Conservation (phyloP, 2,797 vertebrate species). For the Lates japonicus region DNA sequence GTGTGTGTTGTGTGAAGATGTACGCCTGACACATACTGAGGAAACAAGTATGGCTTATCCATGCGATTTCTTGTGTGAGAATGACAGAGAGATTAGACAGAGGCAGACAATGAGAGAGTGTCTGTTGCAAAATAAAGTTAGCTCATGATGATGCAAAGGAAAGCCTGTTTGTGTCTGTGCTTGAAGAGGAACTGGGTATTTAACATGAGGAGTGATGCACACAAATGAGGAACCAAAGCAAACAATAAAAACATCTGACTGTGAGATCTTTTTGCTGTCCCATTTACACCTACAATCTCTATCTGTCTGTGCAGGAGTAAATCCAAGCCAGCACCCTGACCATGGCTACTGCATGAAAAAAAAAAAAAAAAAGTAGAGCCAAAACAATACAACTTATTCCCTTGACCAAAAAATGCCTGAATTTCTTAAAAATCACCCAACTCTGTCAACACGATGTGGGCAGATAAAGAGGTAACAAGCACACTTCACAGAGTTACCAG, state of each 20-base stretch:
- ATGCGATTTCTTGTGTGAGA: constrained; percentile 42
- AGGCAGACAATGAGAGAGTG: constrained; percentile 49
- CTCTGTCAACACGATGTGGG: not conserved
- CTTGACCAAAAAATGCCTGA: too few species aligned
- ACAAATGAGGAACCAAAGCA: not conserved
- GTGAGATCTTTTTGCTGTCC: not conserved
- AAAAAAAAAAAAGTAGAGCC: not conserved
- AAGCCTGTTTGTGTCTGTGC: constrained; percentile 34
- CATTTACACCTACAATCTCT: not conserved
- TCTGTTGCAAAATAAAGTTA: constrained; percentile 56
- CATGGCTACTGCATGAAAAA: not conserved
- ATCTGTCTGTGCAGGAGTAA: too few species aligned
- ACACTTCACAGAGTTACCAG: not conserved
- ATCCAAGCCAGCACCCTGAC: not conserved
- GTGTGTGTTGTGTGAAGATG: constrained; percentile 15
- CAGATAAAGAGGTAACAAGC: not conserved
- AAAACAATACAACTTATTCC: too few species aligned
- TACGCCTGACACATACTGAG: constrained; percentile 54
- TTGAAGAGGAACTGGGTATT: constrained; percentile 39
- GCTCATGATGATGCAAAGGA: constrained; percentile 51
- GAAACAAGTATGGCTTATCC: constrained; percentile 54
- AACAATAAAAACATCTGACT: not conserved
- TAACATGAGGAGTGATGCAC: not conserved
- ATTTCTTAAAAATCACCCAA: not conserved
- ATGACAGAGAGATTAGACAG: constrained; percentile 27